A percentile compares a stretch with the other conserved stretches of the same genome.
Conservation (phyloP, 2,888 invertebrate genomes). For the Alentia gelatinosa region DNA sequence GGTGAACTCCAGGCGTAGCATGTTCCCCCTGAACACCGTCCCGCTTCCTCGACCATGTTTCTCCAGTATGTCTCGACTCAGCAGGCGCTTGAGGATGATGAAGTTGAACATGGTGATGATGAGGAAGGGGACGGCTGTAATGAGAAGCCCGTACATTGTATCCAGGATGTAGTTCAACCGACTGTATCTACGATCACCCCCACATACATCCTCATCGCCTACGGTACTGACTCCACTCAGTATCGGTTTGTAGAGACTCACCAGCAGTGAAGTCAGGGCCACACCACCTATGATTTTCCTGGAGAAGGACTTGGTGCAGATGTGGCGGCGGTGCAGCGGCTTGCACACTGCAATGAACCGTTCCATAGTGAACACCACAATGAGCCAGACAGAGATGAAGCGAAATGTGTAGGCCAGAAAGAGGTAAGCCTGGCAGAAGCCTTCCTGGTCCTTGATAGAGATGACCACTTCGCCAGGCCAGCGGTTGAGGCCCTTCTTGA, state of each 20-base stretch:
- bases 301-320: conserved; percentile 72
- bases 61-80: conserved; percentile 63
- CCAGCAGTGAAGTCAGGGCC: conserved; percentile 65
- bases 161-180: conserved; percentile 73
- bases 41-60: neutral
- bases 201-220: conserved; percentile 64
- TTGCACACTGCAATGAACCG: conserved; percentile 75
- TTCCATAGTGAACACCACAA: conserved; percentile 76
- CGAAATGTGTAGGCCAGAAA: conserved; percentile 83
- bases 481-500: conserved; percentile 71
- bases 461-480: conserved; percentile 64
- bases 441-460: conserved; percentile 77
- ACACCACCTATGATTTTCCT: conserved; percentile 70
- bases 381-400: conserved; percentile 77
- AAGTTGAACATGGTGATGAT: conserved; percentile 69
- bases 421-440: conserved; percentile 87
- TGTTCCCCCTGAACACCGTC: conserved; percentile 51
- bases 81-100: conserved; percentile 73
- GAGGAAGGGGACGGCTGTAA: conserved; percentile 61
- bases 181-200: conserved; percentile 65
- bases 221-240: conserved; percentile 65
- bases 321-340: conserved; percentile 71
- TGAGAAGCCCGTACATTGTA: conserved; percentile 70
- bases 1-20: conserved; percentile 72
- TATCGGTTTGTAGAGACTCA: conserved; percentile 73